Evolutionary conservation across 2,797 vertebrate species (phyloP), one percentile per base, ranked within the genome.

Genomic region (Brachyrhaphis roseni): DNA sequence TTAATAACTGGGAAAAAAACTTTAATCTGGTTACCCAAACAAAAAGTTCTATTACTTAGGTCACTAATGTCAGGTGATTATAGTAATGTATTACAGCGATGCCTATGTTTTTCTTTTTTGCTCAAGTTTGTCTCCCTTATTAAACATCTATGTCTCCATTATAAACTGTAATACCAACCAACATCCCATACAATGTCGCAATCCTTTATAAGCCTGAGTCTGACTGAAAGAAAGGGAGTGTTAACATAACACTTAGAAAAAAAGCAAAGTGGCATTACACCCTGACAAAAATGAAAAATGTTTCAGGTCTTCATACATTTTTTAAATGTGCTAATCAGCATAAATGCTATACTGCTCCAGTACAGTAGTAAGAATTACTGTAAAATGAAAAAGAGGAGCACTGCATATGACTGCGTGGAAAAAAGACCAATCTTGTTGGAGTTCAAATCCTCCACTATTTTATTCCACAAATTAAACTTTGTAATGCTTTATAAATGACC

Each of bases 321-420:
- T 68, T 78, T 79, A 23, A 23, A 76, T 78, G 57, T 72, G 10
- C 62, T 78, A 72, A 79, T 84, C 55, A n/a, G 43, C 57, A 74
- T 59, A 76, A 80, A 85, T 83, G 34, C 34, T 34, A 34, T 34
- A 34, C 34, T 45, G 46, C 78, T 71, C 26, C 68, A 46, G 79
- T 34, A 84, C 13, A 70, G 43, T n/a, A 23, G 7, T 23, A 51
- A 8, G 7, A 23, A 51, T 51, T 51, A 74, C 28, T 75, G 41
- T 11, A 23, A 79, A 71, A 39, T n/a, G 1, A 71, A 46, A 46
- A 75, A 72, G 86, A 84, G 75, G 73, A 75, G 74, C 81, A 75
- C 68, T 41, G 39, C 45, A 76, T 80, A 83, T 68, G 12, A 82
- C 57, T 68, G 5, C n/a, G 59, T 57, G 76, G 26, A 85, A 57